A percentile compares a stretch with the other conserved stretches of the same genome.
Conservation (phyloP, 2,888 invertebrate genomes). For the Polia nebulosa region DNA sequence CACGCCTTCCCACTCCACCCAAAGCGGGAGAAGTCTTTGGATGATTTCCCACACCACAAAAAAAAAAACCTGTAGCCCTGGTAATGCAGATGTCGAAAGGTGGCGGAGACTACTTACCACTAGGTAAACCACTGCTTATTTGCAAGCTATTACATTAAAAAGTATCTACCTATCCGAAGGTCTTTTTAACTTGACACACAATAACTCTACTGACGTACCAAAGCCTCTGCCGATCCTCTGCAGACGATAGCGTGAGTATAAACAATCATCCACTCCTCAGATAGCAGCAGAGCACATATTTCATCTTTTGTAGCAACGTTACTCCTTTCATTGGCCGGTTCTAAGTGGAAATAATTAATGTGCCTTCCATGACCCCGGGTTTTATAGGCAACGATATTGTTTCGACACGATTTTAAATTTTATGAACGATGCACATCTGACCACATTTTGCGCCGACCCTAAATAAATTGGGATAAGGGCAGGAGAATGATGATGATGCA, state of each 20-base stretch:
- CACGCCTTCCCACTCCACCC: too few species aligned
- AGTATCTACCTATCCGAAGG: background rate
- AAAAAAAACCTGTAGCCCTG: too few species aligned
- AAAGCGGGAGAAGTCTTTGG: too few species aligned
- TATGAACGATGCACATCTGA: too few species aligned
- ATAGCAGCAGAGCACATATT: conserved; percentile 52
- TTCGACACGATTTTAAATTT: conserved; percentile 21
- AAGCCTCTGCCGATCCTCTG: background rate
- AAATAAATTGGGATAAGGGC: too few species aligned
- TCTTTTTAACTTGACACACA: background rate
- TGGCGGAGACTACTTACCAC: too few species aligned
- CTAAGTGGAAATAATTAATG: conserved; percentile 69
- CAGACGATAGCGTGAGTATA: conserved; percentile 30
- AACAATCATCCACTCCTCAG: conserved; percentile 49
- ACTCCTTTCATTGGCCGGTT: conserved; percentile 66
- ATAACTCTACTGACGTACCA: background rate
- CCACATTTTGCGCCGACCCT: too few species aligned
- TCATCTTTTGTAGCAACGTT: conserved; percentile 65
- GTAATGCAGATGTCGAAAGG: too few species aligned
- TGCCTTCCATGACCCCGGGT: conserved; percentile 38
- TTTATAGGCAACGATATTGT: conserved; percentile 18
- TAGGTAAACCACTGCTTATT: too few species aligned
- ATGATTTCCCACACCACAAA: too few species aligned
- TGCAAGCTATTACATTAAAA: too few species aligned
- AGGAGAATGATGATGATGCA: too few species aligned